phyloP scores from a whole-genome alignment of 2,113 vertebrate genomes.

The Datnioides undecimradiatus region DNA sequence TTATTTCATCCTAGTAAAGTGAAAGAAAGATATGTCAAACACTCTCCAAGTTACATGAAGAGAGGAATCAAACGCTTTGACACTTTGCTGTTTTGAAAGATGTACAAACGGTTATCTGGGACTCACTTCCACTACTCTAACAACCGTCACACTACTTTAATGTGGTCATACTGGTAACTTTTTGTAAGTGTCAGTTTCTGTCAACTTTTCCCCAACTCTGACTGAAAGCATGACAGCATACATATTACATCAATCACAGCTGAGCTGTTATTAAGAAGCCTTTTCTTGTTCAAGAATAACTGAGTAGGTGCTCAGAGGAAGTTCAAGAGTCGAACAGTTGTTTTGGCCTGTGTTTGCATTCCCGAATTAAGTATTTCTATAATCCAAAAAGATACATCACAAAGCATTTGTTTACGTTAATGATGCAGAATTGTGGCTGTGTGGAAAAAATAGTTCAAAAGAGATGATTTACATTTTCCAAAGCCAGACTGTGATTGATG shows the following conservation, averaged over 20 bases:
- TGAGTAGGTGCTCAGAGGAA: constrained; percentile 41
- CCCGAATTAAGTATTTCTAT: constrained; percentile 24
- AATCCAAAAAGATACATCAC: constrained; percentile 46
- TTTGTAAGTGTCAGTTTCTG: constrained; percentile 51
- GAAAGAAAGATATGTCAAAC: constrained; percentile 73
- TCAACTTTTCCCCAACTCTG: constrained; percentile 66
- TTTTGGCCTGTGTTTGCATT: constrained; percentile 30
- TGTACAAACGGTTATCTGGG: constrained; percentile 24
- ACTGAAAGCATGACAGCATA: constrained; percentile 64
- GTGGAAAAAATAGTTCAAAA: constrained; percentile 49
- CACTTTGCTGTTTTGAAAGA: constrained; percentile 38
- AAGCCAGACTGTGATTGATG: constrained; percentile 53
- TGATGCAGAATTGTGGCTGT: constrained; percentile 26
- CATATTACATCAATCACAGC: constrained; percentile 75
- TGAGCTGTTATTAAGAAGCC: constrained; percentile 40
- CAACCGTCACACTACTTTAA: constrained; percentile 56
- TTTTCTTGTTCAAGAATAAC: constrained; percentile 54
- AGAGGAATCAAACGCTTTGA: constrained; percentile 55
- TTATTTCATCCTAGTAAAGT: constrained; percentile 75
- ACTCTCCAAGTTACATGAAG: constrained; percentile 45
- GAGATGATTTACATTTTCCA: constrained; percentile 54
- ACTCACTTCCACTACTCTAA: constrained; percentile 62
- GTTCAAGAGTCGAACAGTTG: constrained; percentile 42
- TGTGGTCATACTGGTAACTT: constrained; percentile 65
- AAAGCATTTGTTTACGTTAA: constrained; percentile 56